Percentiles rank a stretch among this genome's conserved stretches.
Conservation (phyloP, 2,888 invertebrate species). For the Amphipyra berbera region DNA sequence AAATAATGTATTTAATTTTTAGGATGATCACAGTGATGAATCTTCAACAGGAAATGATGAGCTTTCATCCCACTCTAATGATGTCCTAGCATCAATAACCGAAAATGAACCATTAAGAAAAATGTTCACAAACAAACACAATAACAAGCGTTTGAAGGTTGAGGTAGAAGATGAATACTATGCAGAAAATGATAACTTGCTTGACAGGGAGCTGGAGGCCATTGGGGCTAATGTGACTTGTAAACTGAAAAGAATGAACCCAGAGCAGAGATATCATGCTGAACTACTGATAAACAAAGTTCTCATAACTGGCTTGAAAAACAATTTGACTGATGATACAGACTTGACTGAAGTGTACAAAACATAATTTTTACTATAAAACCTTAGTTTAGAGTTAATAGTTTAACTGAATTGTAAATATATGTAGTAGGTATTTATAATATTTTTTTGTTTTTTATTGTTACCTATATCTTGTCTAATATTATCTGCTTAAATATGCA, state of each 20-base stretch:
- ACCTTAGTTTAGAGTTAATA: neutral
- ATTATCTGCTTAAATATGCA: no score
- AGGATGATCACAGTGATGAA: constrained; percentile 25
- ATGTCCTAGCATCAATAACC: constrained; percentile 37
- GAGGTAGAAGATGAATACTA: constrained; percentile 27
- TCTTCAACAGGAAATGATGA: constrained; percentile 17
- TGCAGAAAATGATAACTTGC: constrained; percentile 32
- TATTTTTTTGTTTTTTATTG: no score
- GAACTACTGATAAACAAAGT: constrained; percentile 71
- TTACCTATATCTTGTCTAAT: no score
- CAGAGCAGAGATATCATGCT: constrained; percentile 64
- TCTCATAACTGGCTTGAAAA: constrained; percentile 64
- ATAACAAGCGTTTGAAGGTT: constrained; percentile 24
- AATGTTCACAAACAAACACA: constrained; percentile 21
- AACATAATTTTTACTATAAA: constrained; percentile 4
- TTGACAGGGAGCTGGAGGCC: constrained; percentile 63
- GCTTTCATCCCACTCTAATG: constrained; percentile 20
- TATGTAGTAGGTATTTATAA: no score
- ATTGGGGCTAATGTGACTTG: constrained; percentile 68
- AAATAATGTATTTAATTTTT: neutral
- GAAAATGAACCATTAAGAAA: constrained; percentile 41
- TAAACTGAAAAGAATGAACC: constrained; percentile 67
- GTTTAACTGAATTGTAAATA: neutral
- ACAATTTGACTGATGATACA: constrained; percentile 62
- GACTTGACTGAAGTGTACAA: constrained; percentile 62